Base-by-base conservation (phyloP, 2,888 invertebrate species). In the Uloborus plumipes region DNA sequence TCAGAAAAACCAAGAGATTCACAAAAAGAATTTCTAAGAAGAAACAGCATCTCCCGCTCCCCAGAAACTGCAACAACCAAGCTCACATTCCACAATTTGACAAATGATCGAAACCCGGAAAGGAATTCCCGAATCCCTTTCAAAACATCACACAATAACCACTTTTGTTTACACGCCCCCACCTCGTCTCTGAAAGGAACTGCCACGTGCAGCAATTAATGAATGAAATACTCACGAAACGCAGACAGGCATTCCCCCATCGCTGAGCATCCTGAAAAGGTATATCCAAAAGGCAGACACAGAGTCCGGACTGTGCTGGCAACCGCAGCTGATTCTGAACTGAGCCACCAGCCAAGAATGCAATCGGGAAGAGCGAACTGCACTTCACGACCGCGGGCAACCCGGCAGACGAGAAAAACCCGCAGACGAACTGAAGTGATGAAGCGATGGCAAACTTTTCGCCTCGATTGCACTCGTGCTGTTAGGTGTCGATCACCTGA, bases 191-290 rank as follows among this genome's bases (percentile, higher is more conserved):
- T 16, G 13, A 47, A 64, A 64, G 11, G 39, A 64, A 64, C 64
- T 64, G 64, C 64, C 64, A 47, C 64, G 64, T 20, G 47, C 26
- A 47, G 49, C 11, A 64, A 64, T 47, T 49, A 64, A 47, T 15
- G 11, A 16, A n/a, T 18, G 18, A 20, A 64, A 26, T 74, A 81
- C 80, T 81, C 69, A 81, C 80, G 80, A 74, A n/a, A 64, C 74
- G 39, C 80, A 81, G 69, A 75, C 70, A 26, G 78, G 80, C 74
- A 81, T 81, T 55, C 80, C 80, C 22, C 69, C 74, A 31, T 81
- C 80, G 50, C 70, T 59, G 31, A 81, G 58, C 80, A 81, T 74
- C 72, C 20, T 75, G 55, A n/a, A 39, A 39, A 11, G 39, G 39
- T 39, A 39, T 39, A 39, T 39, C 39, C 39, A 39, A 39, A 4